These are phyloP conservation scores for Rhadina sibilatrix DNA, from an alignment of 2,113 vertebrate species.

Conservation along the genomic window DNA sequence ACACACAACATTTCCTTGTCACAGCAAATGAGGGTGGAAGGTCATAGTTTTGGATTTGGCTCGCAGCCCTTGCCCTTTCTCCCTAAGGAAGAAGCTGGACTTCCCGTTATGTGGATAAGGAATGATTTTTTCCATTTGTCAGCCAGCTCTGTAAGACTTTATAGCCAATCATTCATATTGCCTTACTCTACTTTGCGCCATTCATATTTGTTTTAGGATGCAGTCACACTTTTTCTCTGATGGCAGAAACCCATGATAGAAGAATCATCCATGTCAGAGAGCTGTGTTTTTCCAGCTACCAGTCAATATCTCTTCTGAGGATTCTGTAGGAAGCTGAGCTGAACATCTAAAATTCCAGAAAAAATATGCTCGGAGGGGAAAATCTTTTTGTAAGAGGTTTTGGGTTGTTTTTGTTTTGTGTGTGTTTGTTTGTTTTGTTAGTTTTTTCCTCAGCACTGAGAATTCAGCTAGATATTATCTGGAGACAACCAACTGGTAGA, in stretches of 20 bases:
- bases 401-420: neutral
- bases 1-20: neutral
- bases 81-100: neutral
- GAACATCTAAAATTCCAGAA: neutral
- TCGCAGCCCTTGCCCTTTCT: rapidly evolving
- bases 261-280: neutral
- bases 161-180: no score
- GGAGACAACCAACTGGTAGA: neutral
- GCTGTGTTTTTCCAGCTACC: neutral
- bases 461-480: neutral
- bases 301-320: neutral
- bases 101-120: neutral
- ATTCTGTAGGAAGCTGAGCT: neutral
- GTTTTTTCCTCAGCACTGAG: neutral
- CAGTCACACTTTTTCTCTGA: neutral
- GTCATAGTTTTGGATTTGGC: neutral
- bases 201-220: neutral
- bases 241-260: neutral
- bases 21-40: neutral
- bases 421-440: no score
- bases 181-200: neutral
- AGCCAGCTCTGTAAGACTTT: neutral
- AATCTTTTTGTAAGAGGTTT: neutral
- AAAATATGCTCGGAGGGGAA: rapidly evolving
- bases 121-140: neutral